Evolutionary conservation across 35 echinoderm and acorn worm species (phyloP).

Genomic region (Anneissia japonica): DNA sequence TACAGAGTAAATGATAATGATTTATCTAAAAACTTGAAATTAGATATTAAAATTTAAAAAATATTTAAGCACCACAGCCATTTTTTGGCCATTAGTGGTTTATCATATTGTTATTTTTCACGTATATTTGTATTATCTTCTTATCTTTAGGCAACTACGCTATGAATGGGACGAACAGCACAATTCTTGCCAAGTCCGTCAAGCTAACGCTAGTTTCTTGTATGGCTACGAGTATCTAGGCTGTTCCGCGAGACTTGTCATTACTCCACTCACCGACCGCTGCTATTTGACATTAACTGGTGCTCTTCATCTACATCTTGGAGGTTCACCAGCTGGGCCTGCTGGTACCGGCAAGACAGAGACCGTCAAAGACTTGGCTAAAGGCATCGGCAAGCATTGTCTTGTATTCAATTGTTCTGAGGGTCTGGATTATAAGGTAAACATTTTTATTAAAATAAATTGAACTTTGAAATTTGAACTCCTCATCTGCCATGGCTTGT

Average conservation of each 20-base stretch:
- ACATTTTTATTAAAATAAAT: too few species aligned
- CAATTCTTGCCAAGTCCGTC: conserved; percentile 88
- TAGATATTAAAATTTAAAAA: too few species aligned
- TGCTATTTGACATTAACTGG: conserved; percentile 95
- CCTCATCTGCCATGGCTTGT: too few species aligned
- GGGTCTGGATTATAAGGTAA: conserved; percentile 94
- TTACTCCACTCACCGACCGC: conserved; percentile 92
- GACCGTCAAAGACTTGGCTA: conserved; percentile 95
- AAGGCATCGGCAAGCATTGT: conserved; percentile 85
- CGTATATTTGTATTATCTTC: neutral
- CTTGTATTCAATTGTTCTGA: conserved; percentile 98
- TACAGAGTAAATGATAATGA: neutral
- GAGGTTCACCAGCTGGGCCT: conserved; percentile 86
- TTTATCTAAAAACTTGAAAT: neutral
- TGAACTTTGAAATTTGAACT: too few species aligned
- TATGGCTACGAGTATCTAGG: conserved; percentile 99
- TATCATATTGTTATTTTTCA: neutral
- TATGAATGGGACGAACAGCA: conserved; percentile 97
- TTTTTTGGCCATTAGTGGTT: neutral
- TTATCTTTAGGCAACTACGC: conserved; percentile 59
- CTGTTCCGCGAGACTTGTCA: conserved; percentile 88
- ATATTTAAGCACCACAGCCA: too few species aligned
- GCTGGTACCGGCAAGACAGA: conserved; percentile 97
- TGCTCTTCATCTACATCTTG: conserved; percentile 79
- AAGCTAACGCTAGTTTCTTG: conserved; percentile 83